Base-by-base conservation (phyloP, 1,140 invertebrate genomes). In the Nylanderia fulva region DNA sequence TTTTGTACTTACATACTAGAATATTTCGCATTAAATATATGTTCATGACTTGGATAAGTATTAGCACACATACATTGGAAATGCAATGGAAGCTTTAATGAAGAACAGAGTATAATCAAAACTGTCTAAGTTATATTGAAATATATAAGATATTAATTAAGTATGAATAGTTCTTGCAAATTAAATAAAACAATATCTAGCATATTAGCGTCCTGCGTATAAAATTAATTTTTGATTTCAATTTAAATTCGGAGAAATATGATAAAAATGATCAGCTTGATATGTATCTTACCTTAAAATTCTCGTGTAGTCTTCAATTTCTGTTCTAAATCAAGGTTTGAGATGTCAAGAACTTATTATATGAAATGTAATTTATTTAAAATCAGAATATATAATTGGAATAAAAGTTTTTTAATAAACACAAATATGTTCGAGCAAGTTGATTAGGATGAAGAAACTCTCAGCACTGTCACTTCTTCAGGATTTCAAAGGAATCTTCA, bases 331-430 rank as follows among this genome's bases (percentile, higher is more conserved):
- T 36, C n/a, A 66, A 54, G 1, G 13, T 54, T 52, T 36, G 8
- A 15, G 11, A 52, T 24, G 61, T 68, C 11, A 24, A 27, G 5
- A 54, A 79, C 4, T 54, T 27, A 39, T 24, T 9, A 5, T 27
- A n/a, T 2, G 33, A 54, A 52, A 52, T 79, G 15, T 52, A 79
- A 79, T 68, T 68, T 24, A 33, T 69, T 15, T 54, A 54, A 66
- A 79, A 15, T 13, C 33, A 39, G 45, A 68, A 69, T 68, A n/a
- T 61, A 39, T 27, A 29, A 54, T 13, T 33, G 2, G 18, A 72
- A 13, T 56, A 39, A 24, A 36, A 11, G 54, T 15, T 42, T n/a
- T 18, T 39, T 11, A 18, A 48, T 48, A 5, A 48, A 48, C 18
- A 13, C 5, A 18, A 48, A 15, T 48, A 42, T 63, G n/a, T 48